Conservation (phyloP, 2,113 vertebrate species). For the Saimiri boliviensis region DNA sequence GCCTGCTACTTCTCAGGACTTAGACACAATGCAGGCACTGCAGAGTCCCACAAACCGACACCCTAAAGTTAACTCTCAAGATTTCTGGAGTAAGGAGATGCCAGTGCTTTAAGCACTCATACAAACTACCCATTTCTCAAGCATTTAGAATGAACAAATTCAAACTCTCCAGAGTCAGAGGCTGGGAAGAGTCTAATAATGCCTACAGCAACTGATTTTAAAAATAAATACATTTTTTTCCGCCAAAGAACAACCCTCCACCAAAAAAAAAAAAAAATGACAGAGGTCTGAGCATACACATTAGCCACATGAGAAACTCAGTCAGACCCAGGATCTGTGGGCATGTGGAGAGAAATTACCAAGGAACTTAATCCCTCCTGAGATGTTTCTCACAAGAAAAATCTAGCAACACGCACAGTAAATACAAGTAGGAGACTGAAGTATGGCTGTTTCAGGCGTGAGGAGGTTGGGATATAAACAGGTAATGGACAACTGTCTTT, state of each 20-base stretch:
- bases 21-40: conserved; percentile 1
- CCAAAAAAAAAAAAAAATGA: conserved; percentile 27
- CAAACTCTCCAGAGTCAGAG: conserved; percentile 42
- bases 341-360: conserved; percentile 51
- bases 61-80: not conserved
- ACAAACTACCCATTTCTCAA: conserved; percentile 45
- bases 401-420: conserved; percentile 64
- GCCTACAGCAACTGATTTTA: conserved; percentile 62
- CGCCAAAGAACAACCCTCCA: conserved; percentile 25
- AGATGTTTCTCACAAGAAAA: conserved; percentile 70
- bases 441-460: conserved; percentile 47
- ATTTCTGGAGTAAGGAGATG: conserved; percentile 8
- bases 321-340: conserved; percentile 68
- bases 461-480: not conserved
- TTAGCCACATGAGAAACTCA: conserved; percentile 71
- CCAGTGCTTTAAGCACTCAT: not conserved
- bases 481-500: not conserved
- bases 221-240: conserved; percentile 59
- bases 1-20: not conserved
- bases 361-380: conserved; percentile 68
- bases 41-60: conserved; percentile 21
- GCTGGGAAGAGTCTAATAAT: conserved; percentile 67
- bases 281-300: conserved; percentile 53
- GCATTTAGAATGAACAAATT: conserved; percentile 58
- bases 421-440: conserved; percentile 46